phyloP scores from a whole-genome alignment of 2,797 vertebrate species.

The Sebastes vulpes region DNA sequence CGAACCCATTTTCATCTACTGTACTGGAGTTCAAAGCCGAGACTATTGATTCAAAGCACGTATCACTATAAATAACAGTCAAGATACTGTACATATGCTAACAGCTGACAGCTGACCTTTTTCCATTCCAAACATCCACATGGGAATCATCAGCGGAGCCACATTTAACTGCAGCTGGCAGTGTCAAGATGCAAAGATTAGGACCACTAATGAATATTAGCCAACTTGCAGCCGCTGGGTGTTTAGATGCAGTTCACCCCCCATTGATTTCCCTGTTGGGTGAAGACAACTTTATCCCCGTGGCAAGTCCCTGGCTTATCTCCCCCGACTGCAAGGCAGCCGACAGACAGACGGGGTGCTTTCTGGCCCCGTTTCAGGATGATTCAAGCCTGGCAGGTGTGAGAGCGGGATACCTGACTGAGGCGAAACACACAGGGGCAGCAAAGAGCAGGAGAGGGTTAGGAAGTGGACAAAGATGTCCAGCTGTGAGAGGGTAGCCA shows the following conservation, averaged over 20 bases:
- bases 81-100: conserved; percentile 13
- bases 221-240: conserved; percentile 49
- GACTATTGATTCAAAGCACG: background rate
- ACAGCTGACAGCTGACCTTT: conserved; percentile 57
- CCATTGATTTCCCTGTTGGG: conserved; percentile 65
- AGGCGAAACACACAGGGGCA: conserved; percentile 28
- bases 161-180: conserved; percentile 66
- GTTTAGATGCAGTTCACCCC: conserved; percentile 55
- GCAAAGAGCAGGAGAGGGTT: conserved; percentile 9
- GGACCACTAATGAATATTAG: conserved; percentile 74
- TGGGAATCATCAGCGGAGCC: conserved; percentile 39
- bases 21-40: background rate
- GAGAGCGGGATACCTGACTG: conserved; percentile 50
- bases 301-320: conserved; percentile 66
- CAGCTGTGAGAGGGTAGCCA: conserved; percentile 49
- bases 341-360: conserved; percentile 20
- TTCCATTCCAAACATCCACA: conserved; percentile 41
- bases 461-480: conserved; percentile 54
- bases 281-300: conserved; percentile 74
- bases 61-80: conserved; percentile 41
- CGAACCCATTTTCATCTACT: background rate
- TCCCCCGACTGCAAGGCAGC: conserved; percentile 38
- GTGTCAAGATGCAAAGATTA: conserved; percentile 69
- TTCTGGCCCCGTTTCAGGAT: conserved; percentile 37
- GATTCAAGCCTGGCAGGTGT: conserved; percentile 51